Evolutionary conservation across 2,888 invertebrate genomes (phyloP), one percentile per base, ranked within the genome.

Genomic region (Gymnosoma rotundatum): DNA sequence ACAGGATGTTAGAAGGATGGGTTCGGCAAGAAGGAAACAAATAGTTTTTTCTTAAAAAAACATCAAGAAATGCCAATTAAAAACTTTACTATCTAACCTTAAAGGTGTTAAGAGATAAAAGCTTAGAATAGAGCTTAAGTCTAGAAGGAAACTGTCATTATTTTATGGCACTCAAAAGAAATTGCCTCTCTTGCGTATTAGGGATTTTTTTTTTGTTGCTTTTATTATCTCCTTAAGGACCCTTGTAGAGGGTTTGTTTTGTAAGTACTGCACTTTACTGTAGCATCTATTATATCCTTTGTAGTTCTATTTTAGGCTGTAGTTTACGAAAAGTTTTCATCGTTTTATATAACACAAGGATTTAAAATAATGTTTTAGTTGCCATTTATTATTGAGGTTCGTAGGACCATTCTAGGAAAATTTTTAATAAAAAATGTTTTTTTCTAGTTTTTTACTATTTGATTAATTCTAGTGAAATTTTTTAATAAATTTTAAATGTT

Each of bases 31-130:
- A 3, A 12, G 12, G 12, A 42, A 42, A 12, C 42, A 12, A 42
- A 42, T 7, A 9, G 2, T 38, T 5, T 38, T 54, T 58, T 52
- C 25, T 45, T n/a, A 58, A 16, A 5, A 18, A 88, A 88, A 89
- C n/a, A n/a, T n/a, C n/a, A n/a, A n/a, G n/a, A 90, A 88, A 88
- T 89, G 90, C 90, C 90, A 90, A 90, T 90, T 90, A 90, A 90
- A 90, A 89, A 89, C 90, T 90, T 89, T 88, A 89, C 88, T 87
- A 86, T 87, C 64, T 66, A 58, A 38, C 38, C 36, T 18, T 21
- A 67, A 20, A n/a, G 38, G 5, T 25, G 67, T 50, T 52, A 8
- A 14, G 25, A 78, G 45, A 72, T 56, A 45, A 63, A 54, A 63
- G 69, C 69, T 56, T 54, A 32, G 25, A 58, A 76, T 63, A 79